These are phyloP conservation scores for Tetraodon nigroviridis DNA, from an alignment of 2,113 vertebrate genomes.

Conservation along the genomic window DNA sequence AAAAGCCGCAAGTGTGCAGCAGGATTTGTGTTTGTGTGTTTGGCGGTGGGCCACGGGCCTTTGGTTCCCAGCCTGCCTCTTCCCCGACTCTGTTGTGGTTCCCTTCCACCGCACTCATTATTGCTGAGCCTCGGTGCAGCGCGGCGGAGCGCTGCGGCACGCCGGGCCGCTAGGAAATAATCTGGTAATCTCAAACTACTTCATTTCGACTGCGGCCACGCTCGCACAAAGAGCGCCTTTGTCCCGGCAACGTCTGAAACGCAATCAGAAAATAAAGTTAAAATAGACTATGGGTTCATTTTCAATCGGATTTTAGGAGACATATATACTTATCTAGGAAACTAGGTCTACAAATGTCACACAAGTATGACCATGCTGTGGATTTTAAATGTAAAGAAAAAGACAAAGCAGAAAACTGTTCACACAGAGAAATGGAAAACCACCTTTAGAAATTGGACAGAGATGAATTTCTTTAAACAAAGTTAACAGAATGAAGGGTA, in stretches of 20 bases:
- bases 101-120: slow-evolving; percentile 72
- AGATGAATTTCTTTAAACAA: slow-evolving; percentile 74
- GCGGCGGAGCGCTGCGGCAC: slow-evolving; percentile 49
- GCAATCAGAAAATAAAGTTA: slow-evolving; percentile 65
- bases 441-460: slow-evolving; percentile 66
- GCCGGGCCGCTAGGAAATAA: slow-evolving; percentile 67
- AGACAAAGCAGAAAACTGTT: not conserved
- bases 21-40: slow-evolving; percentile 60
- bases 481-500: slow-evolving; percentile 79
- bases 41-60: slow-evolving; percentile 67
- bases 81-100: slow-evolving; percentile 74
- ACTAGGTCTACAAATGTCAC: slow-evolving; percentile 1
- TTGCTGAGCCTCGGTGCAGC: slow-evolving; percentile 60
- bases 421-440: slow-evolving; percentile 39
- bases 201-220: slow-evolving; percentile 54
- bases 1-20: slow-evolving; percentile 70
- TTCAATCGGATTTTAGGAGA: slow-evolving; percentile 2
- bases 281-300: slow-evolving; percentile 17
- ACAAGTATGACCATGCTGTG: not conserved
- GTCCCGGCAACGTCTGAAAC: slow-evolving; percentile 41
- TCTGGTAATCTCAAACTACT: slow-evolving; percentile 75
- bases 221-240: slow-evolving; percentile 63
- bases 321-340: not conserved
- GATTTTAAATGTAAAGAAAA: not conserved
- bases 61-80: slow-evolving; percentile 68